Conservation (phyloP, 2,888 invertebrate genomes). For the Ischnura elegans region DNA sequence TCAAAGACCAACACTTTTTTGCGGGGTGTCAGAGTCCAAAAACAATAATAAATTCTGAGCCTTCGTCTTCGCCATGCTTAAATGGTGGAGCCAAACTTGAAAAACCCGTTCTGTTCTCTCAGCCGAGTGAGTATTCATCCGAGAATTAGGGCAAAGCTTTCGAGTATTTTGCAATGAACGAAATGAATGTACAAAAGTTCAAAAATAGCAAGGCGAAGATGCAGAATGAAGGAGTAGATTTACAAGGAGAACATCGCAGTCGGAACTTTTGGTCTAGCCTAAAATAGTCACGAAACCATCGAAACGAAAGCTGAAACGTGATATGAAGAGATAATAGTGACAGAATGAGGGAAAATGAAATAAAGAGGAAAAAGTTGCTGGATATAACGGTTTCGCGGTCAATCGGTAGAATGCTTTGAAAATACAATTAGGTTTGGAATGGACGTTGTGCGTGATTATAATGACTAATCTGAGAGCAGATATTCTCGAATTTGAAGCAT, state of each 20-base stretch:
- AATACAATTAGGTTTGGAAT: too few relatives aligned
- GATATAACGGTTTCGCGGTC: too few relatives aligned
- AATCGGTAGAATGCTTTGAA: too few relatives aligned
- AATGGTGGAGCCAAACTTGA: neutral
- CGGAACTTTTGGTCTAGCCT: neutral
- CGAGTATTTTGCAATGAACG: neutral
- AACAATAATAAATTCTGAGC: neutral
- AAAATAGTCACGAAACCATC: neutral
- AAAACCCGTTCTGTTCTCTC: neutral
- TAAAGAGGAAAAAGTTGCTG: too few relatives aligned
- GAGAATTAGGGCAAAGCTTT: neutral
- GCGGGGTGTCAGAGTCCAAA: neutral
- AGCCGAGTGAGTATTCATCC: neutral
- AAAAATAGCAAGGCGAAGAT: neutral
- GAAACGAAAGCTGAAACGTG: too few relatives aligned
- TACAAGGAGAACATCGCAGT: neutral
- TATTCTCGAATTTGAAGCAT: too few relatives aligned
- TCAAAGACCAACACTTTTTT: too few relatives aligned
- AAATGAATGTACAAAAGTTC: neutral
- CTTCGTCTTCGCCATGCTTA: neutral
- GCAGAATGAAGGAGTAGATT: neutral
- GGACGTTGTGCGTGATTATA: too few relatives aligned
- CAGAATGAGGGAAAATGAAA: too few relatives aligned
- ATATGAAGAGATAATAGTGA: too few relatives aligned
- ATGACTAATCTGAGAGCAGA: too few relatives aligned